These are phyloP conservation scores for Temnothorax curvispinosus DNA, from an alignment of 1,140 invertebrate genomes.

Conservation along the genomic window DNA sequence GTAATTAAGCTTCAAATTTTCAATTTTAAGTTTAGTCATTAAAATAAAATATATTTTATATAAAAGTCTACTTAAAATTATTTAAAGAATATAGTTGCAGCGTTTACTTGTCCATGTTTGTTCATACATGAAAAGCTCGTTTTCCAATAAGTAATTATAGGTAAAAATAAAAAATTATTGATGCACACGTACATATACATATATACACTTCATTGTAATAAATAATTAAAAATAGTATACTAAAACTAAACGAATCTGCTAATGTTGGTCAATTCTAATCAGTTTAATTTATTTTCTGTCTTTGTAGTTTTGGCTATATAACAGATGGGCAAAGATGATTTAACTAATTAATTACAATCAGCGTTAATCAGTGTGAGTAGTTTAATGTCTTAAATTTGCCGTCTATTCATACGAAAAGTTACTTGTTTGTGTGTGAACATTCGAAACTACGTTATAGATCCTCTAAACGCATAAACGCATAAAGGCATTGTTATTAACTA, in stretches of 20 bases:
- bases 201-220: background rate
- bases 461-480: background rate
- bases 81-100: background rate
- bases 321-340: background rate
- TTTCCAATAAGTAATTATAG: background rate
- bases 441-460: background rate
- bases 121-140: background rate
- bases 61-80: background rate
- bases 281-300: background rate
- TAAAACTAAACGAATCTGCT: background rate
- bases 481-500: conserved; percentile 8
- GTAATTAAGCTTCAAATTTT: background rate
- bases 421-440: background rate
- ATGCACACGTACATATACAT: background rate
- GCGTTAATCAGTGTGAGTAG: conserved; percentile 11
- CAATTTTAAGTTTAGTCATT: background rate
- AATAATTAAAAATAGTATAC: background rate
- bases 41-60: background rate
- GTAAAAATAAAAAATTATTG: background rate
- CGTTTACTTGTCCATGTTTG: background rate
- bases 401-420: conserved; percentile 18
- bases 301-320: background rate
- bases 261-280: background rate
- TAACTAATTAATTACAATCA: background rate
- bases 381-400: conserved; percentile 22